These are phyloP conservation scores for Acronicta alni DNA, from an alignment of 2,888 invertebrate genomes.

Conservation along the genomic window DNA sequence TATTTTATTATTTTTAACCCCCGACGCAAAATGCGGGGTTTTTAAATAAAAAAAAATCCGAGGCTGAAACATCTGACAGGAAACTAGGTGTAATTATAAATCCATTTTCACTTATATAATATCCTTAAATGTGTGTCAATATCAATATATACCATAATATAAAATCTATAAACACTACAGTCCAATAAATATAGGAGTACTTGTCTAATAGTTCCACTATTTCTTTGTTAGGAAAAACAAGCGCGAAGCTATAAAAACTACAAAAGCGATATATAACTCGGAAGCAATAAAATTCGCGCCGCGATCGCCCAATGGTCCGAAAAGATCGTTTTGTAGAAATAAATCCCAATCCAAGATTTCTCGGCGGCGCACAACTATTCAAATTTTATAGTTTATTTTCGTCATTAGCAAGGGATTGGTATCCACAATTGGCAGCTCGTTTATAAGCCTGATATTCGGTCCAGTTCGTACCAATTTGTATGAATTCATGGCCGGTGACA, in stretches of 20 bases:
- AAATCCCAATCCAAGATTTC: slow-evolving; percentile 12
- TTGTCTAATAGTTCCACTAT: slow-evolving; percentile 2
- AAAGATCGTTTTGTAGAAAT: slow-evolving; percentile 22
- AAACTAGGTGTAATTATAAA: no score
- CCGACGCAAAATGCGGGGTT: no score
- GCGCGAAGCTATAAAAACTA: slow-evolving; percentile 6
- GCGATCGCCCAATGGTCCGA: slow-evolving; percentile 17
- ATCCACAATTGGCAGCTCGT: slow-evolving; percentile 58
- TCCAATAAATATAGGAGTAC: neutral
- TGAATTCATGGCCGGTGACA: slow-evolving; percentile 40
- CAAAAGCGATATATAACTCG: slow-evolving; percentile 13
- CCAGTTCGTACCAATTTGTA: slow-evolving; percentile 44
- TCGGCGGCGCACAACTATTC: slow-evolving; percentile 25
- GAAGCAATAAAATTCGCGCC: slow-evolving; percentile 34
- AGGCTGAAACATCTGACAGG: no score
- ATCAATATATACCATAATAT: no score
- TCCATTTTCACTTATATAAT: no score
- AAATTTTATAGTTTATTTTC: slow-evolving; percentile 53
- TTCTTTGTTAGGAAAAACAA: slow-evolving; percentile 16
- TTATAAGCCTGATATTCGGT: slow-evolving; percentile 50
- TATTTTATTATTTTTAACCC: no score
- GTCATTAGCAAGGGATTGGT: slow-evolving; percentile 53
- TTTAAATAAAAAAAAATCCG: no score
- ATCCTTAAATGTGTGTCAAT: no score
- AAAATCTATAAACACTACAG: neutral